A percentile compares a stretch with the other conserved stretches of the same genome.
phyloP scores from a whole-genome alignment of 2,888 invertebrate genomes.

The Microdon myrmicae region DNA sequence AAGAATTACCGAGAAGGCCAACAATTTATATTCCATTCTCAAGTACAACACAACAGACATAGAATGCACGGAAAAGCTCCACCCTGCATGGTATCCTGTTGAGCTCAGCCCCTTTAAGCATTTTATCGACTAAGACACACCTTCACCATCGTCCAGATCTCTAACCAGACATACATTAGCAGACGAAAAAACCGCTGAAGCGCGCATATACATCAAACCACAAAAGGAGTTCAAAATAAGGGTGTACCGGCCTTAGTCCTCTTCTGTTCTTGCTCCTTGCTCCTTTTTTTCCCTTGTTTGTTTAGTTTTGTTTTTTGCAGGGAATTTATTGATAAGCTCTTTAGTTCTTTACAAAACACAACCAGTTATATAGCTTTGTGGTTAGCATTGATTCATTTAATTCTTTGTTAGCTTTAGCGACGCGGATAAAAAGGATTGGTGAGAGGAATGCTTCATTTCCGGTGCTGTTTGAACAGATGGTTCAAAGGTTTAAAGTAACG shows the following conservation, averaged over 20 bases:
- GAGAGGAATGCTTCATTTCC: too few relatives aligned
- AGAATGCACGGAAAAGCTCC: too few relatives aligned
- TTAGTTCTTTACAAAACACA: slow-evolving; percentile 10
- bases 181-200: background rate
- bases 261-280: too few relatives aligned
- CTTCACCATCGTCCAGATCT: slow-evolving; percentile 3
- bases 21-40: too few relatives aligned
- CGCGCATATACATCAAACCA: slow-evolving; percentile 5
- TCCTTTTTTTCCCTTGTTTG: slow-evolving; percentile 1
- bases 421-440: slow-evolving; percentile 4
- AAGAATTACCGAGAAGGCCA: too few relatives aligned
- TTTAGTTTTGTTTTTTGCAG: background rate
- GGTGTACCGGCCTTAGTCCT: too few relatives aligned
- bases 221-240: slow-evolving; percentile 23
- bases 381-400: slow-evolving; percentile 26
- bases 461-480: too few relatives aligned
- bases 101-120: slow-evolving; percentile 14
- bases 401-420: slow-evolving; percentile 8
- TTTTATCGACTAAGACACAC: slow-evolving; percentile 7
- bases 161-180: background rate
- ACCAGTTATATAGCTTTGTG: slow-evolving; percentile 16
- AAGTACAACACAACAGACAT: too few relatives aligned
- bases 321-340: slow-evolving; percentile 39
- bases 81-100: background rate
- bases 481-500: too few relatives aligned